Evolutionary conservation across 2,888 invertebrate genomes (phyloP), one percentile per base, ranked within the genome.

Genomic region (Brassicogethes aeneus): DNA sequence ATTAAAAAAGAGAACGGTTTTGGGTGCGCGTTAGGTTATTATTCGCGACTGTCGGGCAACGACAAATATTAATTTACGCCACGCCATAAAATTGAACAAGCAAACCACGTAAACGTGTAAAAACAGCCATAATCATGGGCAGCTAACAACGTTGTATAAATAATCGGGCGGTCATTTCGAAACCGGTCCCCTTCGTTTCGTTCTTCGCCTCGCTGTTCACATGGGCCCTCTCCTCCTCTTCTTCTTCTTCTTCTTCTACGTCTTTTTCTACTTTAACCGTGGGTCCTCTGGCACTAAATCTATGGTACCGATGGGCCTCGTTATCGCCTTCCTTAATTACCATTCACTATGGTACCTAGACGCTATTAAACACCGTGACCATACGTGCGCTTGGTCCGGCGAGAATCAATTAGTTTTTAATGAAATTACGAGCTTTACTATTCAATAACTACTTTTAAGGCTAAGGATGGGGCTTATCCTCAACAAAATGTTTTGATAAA

Each of bases 71-170:
- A 65, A 65, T 65, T 61, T 60, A 60, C 58, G 55, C 56, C 55
- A 54, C 57, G 56, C 60, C 61, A 63, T 65, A 64, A 66, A 66
- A 66, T 64, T 55, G 61, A 60, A 65, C 64, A 57, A 61, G 64
- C 63, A 59, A 64, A 65, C 64, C 64, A 60, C 64, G 62, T 60
- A 60, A 64, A 65, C 62, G 65, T 66, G 66, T 65, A 66, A 66
- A 66, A 66, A 66, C 64, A 65, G 63, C 65, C 60, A 65, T 66
- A 66, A 66, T 65, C 64, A 62, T 61, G 62, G 62, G 61, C 64
- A 62, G 64, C 62, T 65, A 66, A 66, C 65, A 64, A 65, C 62
- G 55, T 53, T 57, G 60, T 63, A 64, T 65, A 65, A 66, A 65
- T 65, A 65, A 65, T 63, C 62, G 59, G 55, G 56, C 57, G 56